A percentile compares a stretch with the other conserved stretches of the same genome.
Conservation (phyloP, 1,140 invertebrate genomes). For the Pomphorhynchus laevis region DNA sequence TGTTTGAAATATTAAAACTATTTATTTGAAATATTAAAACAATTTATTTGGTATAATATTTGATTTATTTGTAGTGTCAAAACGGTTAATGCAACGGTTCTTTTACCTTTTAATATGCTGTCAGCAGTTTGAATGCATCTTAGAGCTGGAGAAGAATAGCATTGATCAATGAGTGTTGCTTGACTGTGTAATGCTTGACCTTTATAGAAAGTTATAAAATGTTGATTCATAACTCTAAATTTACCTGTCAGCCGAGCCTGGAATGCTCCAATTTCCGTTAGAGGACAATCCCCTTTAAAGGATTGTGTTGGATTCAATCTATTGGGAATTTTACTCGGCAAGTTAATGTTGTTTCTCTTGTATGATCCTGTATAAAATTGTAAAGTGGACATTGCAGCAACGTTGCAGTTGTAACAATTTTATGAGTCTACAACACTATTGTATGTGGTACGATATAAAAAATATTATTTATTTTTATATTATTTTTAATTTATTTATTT, state of each 20-base stretch:
- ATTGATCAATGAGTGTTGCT: constrained; percentile 30
- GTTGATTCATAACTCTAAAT: neutral
- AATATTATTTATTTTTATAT: no score
- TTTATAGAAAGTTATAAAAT: constrained; percentile 16
- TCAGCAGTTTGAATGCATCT: constrained; percentile 56
- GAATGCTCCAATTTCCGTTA: constrained; percentile 6
- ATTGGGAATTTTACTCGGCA: constrained; percentile 6
- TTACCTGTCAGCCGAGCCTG: constrained; percentile 5
- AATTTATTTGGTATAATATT: no score
- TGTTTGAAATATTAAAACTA: no score
- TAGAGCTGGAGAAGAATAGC: constrained; percentile 45
- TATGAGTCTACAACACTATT: no score
- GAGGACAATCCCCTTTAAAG: constrained; percentile 6
- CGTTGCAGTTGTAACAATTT: neutral
- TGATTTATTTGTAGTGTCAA: no score
- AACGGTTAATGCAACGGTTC: no score
- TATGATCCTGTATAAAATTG: neutral
- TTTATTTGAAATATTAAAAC: no score
- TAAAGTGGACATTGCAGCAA: neutral
- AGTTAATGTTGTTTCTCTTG: constrained; percentile 1
- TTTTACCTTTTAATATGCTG: constrained; percentile 22
- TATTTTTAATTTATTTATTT: no score
- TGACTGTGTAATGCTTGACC: constrained; percentile 29
- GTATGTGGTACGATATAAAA: no score
- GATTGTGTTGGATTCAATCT: constrained; percentile 2